Evolutionary conservation across 2,113 vertebrate species (phyloP), one percentile per base, ranked within the genome.

Genomic region (Fulmarus glacialis): DNA sequence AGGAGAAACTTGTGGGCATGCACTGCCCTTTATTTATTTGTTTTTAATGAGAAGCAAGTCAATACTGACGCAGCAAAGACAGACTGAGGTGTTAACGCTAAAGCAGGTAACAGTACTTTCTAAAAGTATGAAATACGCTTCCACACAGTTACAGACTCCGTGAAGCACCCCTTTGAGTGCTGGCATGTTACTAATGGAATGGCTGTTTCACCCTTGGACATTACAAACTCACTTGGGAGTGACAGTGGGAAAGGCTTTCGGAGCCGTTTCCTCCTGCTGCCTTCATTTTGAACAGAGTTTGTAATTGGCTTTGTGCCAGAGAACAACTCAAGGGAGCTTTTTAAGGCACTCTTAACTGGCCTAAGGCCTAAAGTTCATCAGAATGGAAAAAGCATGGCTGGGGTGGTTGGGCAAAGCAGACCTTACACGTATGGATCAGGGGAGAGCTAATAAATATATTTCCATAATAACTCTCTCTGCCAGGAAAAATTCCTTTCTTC

Each of bases 371-470:
- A 20, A 63, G 23, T 62, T 34, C 38, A 40, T 24, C 23, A 77
- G 70, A 43, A 58, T 2, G 38, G 45, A 80, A 86, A 86, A 70
- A 52, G 45, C n/a, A 18, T 1, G 30, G 24, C 30, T 26, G 43
- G 50, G 38, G 26, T 23, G 21, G 42, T 4, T 90, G 56, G 52
- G 14, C 48, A 60, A 24, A 83, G 53, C 9, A 85, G 40, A 68
- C 23, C 29, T 66, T 32, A 43, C 47, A 14, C 0, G 0, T 23
- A 23, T 48, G n/a, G 6, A 36, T 11, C 47, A 59, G 16, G 22
- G 63, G 17, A 75, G 21, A 90, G 24, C 20, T 64, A 50, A 26
- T 12, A 43, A 58, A 77, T 21, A 14, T 18, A 38, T 68, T 85
- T 36, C 64, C 48, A 22, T 15, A 47, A 45, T 12, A 47, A 68